phyloP scores from a whole-genome alignment of 1,140 invertebrate genomes.

The Caerostris darwini region DNA sequence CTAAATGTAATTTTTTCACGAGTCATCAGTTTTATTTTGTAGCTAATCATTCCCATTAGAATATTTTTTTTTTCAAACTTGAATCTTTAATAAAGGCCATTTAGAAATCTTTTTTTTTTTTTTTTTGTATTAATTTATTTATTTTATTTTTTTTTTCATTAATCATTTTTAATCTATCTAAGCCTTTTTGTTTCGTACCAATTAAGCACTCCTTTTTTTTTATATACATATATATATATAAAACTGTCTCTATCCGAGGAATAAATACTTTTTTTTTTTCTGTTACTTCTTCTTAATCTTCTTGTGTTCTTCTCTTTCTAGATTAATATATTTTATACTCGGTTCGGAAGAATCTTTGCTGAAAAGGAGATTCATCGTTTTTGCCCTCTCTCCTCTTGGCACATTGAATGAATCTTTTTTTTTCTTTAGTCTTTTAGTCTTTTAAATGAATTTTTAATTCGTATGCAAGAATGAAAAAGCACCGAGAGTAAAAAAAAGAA shows the following conservation, averaged over 20 bases:
- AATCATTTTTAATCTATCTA: constrained; percentile 77
- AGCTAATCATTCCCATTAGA: constrained; percentile 76
- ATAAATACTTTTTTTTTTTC: not conserved
- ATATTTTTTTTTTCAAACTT: constrained; percentile 67
- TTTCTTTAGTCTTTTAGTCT: constrained; percentile 10
- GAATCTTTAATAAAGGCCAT: constrained; percentile 72
- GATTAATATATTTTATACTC: constrained; percentile 74
- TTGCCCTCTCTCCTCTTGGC: constrained; percentile 26
- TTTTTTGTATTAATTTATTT: constrained; percentile 31
- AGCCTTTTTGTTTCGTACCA: constrained; percentile 76
- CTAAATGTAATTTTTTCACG: constrained; percentile 55
- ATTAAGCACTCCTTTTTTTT: constrained; percentile 68
- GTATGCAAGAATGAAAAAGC: constrained; percentile 14
- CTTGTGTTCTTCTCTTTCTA: constrained; percentile 49
- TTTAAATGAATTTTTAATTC: constrained; percentile 76
- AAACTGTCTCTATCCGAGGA: not conserved
- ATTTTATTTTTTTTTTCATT: constrained; percentile 67
- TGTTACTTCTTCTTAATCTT: constrained; percentile 28
- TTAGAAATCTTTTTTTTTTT: constrained; percentile 67
- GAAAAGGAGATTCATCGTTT: constrained; percentile 72
- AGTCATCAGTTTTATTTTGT: constrained; percentile 77
- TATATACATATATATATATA: not conserved
- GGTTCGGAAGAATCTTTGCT: constrained; percentile 48
- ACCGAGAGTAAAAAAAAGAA: not conserved
- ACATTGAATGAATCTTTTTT: constrained; percentile 56